Evolutionary conservation across 2,113 vertebrate species (phyloP).

Genomic region (Coregonus clupeaformis): DNA sequence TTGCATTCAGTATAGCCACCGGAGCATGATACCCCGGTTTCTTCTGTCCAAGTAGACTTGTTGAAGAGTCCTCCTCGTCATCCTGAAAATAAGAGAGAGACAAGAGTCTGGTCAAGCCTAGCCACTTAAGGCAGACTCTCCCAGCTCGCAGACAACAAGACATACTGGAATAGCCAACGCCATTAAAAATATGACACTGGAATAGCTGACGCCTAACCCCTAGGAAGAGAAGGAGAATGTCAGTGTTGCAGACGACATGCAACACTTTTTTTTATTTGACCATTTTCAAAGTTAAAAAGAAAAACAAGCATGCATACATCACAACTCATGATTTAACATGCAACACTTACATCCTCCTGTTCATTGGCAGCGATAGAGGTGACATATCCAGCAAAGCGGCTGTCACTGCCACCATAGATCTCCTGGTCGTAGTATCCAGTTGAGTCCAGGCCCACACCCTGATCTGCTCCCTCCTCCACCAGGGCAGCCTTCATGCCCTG

Average conservation of each 20-base stretch:
- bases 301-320: background rate
- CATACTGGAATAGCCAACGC: constrained; percentile 26
- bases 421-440: constrained; percentile 97
- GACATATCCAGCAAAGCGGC: constrained; percentile 95
- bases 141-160: constrained; percentile 37
- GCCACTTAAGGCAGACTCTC: constrained; percentile 33
- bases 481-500: constrained; percentile 94
- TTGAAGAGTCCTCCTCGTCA: constrained; percentile 93
- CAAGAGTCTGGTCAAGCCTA: constrained; percentile 51
- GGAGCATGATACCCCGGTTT: constrained; percentile 97
- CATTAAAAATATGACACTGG: background rate
- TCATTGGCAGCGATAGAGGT: constrained; percentile 98
- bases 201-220: background rate
- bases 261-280: no score
- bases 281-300: background rate
- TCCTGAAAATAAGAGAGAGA: constrained; percentile 74
- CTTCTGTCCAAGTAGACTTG: constrained; percentile 93
- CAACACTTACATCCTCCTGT: constrained; percentile 89
- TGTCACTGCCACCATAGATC: constrained; percentile 97
- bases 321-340: no score
- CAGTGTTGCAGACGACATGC: background rate
- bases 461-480: constrained; percentile 83
- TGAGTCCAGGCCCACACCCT: constrained; percentile 95
- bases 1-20: constrained; percentile 95
- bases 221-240: background rate